Percentiles rank a stretch among this genome's conserved stretches.
These are phyloP conservation scores for Galerucella pusilla DNA, from an alignment of 2,888 invertebrate species.

Conservation along the genomic window DNA sequence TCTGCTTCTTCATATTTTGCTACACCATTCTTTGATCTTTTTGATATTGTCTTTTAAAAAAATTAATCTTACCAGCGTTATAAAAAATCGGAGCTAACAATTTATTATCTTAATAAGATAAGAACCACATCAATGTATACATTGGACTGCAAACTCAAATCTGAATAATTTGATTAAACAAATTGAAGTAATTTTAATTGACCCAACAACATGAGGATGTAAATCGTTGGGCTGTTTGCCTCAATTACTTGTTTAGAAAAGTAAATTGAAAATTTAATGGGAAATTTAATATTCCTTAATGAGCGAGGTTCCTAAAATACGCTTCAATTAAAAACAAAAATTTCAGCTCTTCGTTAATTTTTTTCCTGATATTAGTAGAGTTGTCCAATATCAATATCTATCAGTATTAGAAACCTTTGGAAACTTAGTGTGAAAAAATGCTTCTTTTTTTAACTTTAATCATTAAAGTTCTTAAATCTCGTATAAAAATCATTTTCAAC, in stretches of 20 bases:
- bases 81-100: not conserved
- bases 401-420: too few relatives aligned
- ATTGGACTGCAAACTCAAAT: constrained; percentile 27
- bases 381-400: too few relatives aligned
- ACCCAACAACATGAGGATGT: constrained; percentile 42
- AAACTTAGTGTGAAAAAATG: too few relatives aligned
- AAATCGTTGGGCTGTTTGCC: constrained; percentile 36
- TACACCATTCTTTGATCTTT: not conserved
- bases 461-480: too few relatives aligned
- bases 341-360: too few relatives aligned
- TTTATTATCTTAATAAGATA: not conserved
- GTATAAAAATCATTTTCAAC: too few relatives aligned
- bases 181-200: constrained; percentile 42
- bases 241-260: constrained; percentile 15
- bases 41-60: too few relatives aligned
- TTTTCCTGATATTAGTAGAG: too few relatives aligned
- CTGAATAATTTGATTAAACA: constrained; percentile 40
- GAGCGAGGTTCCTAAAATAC: constrained; percentile 5
- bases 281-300: constrained; percentile 19
- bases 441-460: too few relatives aligned
- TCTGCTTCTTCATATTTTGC: too few relatives aligned
- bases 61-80: not conserved
- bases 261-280: constrained; percentile 21
- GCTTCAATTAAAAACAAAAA: not conserved
- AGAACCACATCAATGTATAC: not conserved